Base-by-base conservation (phyloP, 2,888 invertebrate species). In the Drosophila anomalata region DNA sequence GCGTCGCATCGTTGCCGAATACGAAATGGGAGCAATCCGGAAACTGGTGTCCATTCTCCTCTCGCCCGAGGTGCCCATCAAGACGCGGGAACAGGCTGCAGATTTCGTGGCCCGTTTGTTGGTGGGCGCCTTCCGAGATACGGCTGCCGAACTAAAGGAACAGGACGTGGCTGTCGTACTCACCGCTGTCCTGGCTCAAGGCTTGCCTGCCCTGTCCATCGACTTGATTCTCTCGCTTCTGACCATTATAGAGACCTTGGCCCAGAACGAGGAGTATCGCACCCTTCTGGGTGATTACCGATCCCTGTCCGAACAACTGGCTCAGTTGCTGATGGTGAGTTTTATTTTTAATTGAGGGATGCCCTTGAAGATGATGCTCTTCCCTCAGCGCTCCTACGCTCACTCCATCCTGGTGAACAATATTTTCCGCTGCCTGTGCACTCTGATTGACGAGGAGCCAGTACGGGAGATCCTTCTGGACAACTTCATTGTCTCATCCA, bases 381-480 rank as follows among this genome's bases (percentile, higher is more conserved):
- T 36, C 1, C 36, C 14, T 52, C 12, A 84, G 84, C 74, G 53
- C 1, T 79, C 88, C 8, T 84, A 73, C 58, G 80, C 87, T 12
- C 87, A 88, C 26, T 82, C 90, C 3, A 79, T 90, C 17, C 47
- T 90, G 72, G 86, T 88, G 1, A 80, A 78, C 46, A 82, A 86
- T 42, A 85, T 90, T n/a, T 89, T 90, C 50, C 89, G 90, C 20
- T 90, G 90, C 58, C 75, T 90, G 3, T 86, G 88, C 62, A 89
- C 87, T 1, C 47, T 90, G n/a, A 76, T 89, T 12, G 84, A 82
- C 2, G 89, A 89, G 69, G 72, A 77, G 5, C 55, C 47, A 0
- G 79, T 89, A 0, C 88, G 89, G 0, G 22, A 67, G 0, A 51
- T 51, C 1, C 54, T 91, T 22, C 53, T 90, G 2, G 26, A 57